A percentile compares a stretch with the other conserved stretches of the same genome.
Conservation (phyloP, 2,797 vertebrate species). For the Cheirogaleus major region DNA sequence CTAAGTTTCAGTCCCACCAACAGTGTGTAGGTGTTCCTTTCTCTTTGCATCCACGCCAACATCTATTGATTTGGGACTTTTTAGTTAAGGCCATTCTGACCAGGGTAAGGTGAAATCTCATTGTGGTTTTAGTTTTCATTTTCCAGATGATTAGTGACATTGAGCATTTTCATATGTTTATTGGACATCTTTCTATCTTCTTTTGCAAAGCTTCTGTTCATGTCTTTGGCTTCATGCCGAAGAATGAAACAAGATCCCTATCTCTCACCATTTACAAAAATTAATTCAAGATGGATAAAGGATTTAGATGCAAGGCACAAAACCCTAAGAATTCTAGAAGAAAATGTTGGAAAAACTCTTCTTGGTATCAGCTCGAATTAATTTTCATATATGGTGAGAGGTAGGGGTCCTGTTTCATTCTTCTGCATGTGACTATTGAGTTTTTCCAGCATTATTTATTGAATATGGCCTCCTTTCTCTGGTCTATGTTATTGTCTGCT, state of each 20-base stretch:
- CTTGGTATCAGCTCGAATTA: neutral
- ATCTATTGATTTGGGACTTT: neutral
- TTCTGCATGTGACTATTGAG: neutral
- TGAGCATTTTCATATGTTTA: neutral
- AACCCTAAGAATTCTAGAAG: too few relatives aligned
- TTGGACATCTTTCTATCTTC: neutral
- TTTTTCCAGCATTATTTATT: neutral
- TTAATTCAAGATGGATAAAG: too few relatives aligned
- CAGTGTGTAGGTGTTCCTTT: neutral
- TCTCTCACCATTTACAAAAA: too few relatives aligned
- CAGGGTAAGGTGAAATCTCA: neutral
- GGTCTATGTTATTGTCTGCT: neutral
- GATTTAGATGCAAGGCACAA: too few relatives aligned
- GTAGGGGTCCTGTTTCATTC: neutral
- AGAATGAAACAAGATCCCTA: too few relatives aligned
- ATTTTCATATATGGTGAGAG: neutral
- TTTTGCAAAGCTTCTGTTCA: neutral
- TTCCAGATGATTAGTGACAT: neutral
- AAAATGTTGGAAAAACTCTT: too few relatives aligned
- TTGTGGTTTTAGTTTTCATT: neutral
- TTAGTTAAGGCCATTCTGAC: neutral
- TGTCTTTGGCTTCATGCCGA: neutral
- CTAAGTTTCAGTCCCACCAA: neutral
- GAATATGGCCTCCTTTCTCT: neutral
- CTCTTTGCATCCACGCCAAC: neutral